Percentiles rank a stretch among this genome's conserved stretches.
Evolutionary conservation across 2,888 invertebrate genomes (phyloP).

Genomic region (Pherbina coryleti): DNA sequence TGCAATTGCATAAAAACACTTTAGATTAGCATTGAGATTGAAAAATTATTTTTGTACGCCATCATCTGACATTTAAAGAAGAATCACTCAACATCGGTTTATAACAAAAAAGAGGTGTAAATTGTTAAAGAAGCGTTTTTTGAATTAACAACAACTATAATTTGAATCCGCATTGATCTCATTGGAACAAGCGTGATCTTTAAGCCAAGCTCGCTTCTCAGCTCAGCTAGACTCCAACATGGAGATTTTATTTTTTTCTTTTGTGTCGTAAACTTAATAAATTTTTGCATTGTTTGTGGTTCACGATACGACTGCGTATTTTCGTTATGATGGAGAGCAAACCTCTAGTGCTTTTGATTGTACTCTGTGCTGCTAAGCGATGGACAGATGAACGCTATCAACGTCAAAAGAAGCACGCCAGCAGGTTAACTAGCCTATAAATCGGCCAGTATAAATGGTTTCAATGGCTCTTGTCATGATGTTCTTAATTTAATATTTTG

Average conservation of each 20-base stretch:
- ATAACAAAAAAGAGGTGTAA: not conserved
- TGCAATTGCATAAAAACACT: no score
- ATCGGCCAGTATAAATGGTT: not conserved
- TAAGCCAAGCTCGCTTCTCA: not conserved
- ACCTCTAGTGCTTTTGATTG: not conserved
- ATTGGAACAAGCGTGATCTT: not conserved
- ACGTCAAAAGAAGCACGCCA: not conserved
- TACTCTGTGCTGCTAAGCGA: not conserved
- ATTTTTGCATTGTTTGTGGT: constrained; percentile 8
- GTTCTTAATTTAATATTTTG: constrained; percentile 18
- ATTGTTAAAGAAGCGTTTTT: not conserved
- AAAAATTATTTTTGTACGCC: not conserved
- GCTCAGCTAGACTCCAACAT: not conserved
- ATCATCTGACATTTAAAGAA: not conserved
- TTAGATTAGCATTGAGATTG: no score
- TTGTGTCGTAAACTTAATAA: not conserved
- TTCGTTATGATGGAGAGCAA: constrained; percentile 7
- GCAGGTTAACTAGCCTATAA: not conserved
- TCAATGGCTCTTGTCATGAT: not conserved
- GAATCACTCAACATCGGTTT: not conserved
- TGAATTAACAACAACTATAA: not conserved
- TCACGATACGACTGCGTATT: not conserved
- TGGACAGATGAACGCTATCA: constrained; percentile 1
- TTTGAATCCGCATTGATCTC: not conserved
- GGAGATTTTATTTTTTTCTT: not conserved